Evolutionary conservation across 1,140 invertebrate species (phyloP), one percentile per base, ranked within the genome.

Genomic region (Leptoteleia sp.): DNA sequence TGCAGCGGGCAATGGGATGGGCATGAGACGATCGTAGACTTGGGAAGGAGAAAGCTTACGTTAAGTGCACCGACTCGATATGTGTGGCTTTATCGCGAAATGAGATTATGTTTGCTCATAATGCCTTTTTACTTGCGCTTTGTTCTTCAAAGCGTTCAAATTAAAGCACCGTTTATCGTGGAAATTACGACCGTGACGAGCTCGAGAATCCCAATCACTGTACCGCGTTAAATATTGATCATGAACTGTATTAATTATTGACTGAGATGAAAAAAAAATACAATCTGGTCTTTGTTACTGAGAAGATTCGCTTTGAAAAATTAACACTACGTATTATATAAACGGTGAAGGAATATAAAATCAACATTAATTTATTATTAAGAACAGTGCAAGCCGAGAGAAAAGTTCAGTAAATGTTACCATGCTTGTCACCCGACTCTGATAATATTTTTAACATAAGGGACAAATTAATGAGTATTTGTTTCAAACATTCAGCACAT

Each of bases 11-110:
- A 67, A 67, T 79, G 76, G 54, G 50, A 65, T 55, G 75, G 45
- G 71, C 47, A 73, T 59, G 78, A 78, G 81, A 80, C 65, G 76
- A 71, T 70, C 52, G 67, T 67, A 72, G 72, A 78, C 54, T 75
- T 47, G 45, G 68, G 22, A 77, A 70, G 52, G 48, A 76, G 64
- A 68, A 68, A 77, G 68, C 55, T 72, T 65, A 70, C 67, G 55
- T 70, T 70, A 65, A 72, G 59, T 73, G 67, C 76, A 55, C 65
- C 40, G 54, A 55, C 76, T 67, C 76, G 61, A 78, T 78, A 71
- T 77, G 65, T 72, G 65, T 72, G 35, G 50, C 67, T 75, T 71
- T 75, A 76, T 80, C 71, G 62, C 64, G 29, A 73, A 79, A 64
- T 73, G 76, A 71, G 71, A 65, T 75, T 75, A 65, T 79, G 59